Evolutionary conservation across 2,113 vertebrate species (phyloP), one percentile per base, ranked within the genome.

Genomic region (Neotragus pygmaeus): DNA sequence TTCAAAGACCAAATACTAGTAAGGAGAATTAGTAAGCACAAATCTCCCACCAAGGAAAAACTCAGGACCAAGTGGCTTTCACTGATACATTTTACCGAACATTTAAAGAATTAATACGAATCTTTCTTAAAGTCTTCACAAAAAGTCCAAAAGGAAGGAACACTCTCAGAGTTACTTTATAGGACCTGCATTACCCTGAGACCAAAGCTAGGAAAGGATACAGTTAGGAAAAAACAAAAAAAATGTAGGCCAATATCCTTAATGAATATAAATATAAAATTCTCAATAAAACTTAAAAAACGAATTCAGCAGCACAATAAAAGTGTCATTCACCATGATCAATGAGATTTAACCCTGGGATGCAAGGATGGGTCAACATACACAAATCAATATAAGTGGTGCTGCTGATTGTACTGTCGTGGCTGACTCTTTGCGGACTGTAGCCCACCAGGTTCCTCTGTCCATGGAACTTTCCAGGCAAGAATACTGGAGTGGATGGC

Each of bases 391-490:
- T 23, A 53, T 53, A 53, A 25, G 66, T 13, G 21, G 36, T 39
- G 33, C 64, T 66, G 33, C 33, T 19, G 4, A 66, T 11, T 21
- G 64, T 36, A 33, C 64, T 66, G 33, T 66, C 17, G 0, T 11
- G 17, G 17, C 64, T 66, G 64, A 36, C 33, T 66, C 7, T n/a
- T 2, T 21, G 17, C 0, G 0, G 17, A 66, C 2, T 66, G 8
- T 66, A 36, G n/a, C n/a, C n/a, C n/a, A n/a, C n/a, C n/a, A n/a
- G n/a, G n/a, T n/a, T n/a, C n/a, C n/a, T n/a, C n/a, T n/a, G n/a
- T n/a, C n/a, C n/a, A n/a, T n/a, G n/a, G n/a, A n/a, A n/a, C n/a
- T n/a, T n/a, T n/a, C n/a, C n/a, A n/a, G n/a, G n/a, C n/a, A n/a
- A n/a, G n/a, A n/a, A n/a, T n/a, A n/a, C n/a, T n/a, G n/a, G n/a